Evolutionary conservation across 2,888 invertebrate species (phyloP).

Genomic region (Drosophila neutralis): DNA sequence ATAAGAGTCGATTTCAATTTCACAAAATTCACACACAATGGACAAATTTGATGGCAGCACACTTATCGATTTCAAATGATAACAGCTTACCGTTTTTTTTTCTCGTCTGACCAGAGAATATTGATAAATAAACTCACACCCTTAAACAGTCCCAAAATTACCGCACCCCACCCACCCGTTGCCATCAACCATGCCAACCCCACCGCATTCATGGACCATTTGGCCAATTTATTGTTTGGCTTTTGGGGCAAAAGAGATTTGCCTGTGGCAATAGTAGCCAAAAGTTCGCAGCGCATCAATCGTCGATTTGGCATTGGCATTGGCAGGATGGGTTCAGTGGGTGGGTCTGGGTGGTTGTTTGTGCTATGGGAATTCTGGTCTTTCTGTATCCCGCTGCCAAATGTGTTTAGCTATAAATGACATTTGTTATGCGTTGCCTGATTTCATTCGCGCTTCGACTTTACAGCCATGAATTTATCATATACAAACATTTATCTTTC

Average conservation of each 20-base stretch:
- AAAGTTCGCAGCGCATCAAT: slow-evolving; percentile 74
- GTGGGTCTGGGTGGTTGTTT: not conserved
- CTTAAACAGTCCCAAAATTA: not conserved
- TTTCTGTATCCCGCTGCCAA: slow-evolving; percentile 16
- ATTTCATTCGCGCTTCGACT: slow-evolving; percentile 72
- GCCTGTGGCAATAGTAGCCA: slow-evolving; percentile 48
- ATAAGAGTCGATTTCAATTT: slow-evolving; percentile 53
- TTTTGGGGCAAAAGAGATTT: slow-evolving; percentile 36
- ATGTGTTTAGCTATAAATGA: slow-evolving; percentile 71
- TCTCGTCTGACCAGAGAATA: slow-evolving; percentile 69
- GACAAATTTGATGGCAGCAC: slow-evolving; percentile 9
- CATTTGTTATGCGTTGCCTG: slow-evolving; percentile 77
- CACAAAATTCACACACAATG: slow-evolving; percentile 16
- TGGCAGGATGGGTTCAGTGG: not conserved
- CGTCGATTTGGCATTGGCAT: slow-evolving; percentile 63
- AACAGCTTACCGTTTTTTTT: slow-evolving; percentile 58
- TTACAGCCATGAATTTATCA: slow-evolving; percentile 66
- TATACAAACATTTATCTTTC: slow-evolving; percentile 56
- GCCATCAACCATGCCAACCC: slow-evolving; percentile 2
- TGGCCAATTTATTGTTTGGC: slow-evolving; percentile 72
- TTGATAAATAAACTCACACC: slow-evolving; percentile 76
- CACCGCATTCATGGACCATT: slow-evolving; percentile 65
- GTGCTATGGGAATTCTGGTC: not conserved
- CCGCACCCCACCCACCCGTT: not conserved
- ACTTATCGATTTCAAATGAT: slow-evolving; percentile 60